Percentiles rank a stretch among this genome's conserved stretches.
Evolutionary conservation across 2,888 invertebrate genomes (phyloP).

Genomic region (Heliconius cydno): DNA sequence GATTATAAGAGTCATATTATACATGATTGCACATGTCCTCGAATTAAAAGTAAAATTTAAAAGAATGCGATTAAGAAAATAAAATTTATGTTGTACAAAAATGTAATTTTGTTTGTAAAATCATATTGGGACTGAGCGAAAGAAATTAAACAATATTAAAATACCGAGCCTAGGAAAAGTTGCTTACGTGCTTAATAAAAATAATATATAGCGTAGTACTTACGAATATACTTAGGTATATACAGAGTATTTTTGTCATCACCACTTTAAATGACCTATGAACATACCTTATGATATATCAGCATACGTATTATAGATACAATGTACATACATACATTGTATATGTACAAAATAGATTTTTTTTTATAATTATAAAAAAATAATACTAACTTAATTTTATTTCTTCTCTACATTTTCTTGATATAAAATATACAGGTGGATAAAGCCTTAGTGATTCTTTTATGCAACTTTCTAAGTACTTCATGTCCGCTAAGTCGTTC

Average conservation of each 20-base stretch:
- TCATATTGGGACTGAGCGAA: not conserved
- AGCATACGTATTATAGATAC: not conserved
- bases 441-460: slow-evolving; percentile 71
- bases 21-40: not conserved
- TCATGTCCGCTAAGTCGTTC: slow-evolving; percentile 85
- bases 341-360: not conserved
- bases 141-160: too few relatives aligned
- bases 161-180: too few relatives aligned
- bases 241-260: too few relatives aligned
- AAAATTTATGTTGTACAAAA: too few relatives aligned
- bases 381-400: slow-evolving; percentile 80
- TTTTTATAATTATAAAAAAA: too few relatives aligned
- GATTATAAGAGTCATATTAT: too few relatives aligned
- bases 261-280: too few relatives aligned
- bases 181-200: too few relatives aligned
- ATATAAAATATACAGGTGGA: slow-evolving; percentile 87
- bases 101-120: not conserved
- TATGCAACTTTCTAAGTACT: slow-evolving; percentile 87
- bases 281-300: not conserved
- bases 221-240: too few relatives aligned
- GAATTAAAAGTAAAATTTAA: too few relatives aligned
- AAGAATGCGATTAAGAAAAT: too few relatives aligned
- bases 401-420: slow-evolving; percentile 82
- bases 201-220: too few relatives aligned
- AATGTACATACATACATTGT: not conserved